Conservation (phyloP, 2,113 vertebrate species). For the Prionailurus viverrinus region DNA sequence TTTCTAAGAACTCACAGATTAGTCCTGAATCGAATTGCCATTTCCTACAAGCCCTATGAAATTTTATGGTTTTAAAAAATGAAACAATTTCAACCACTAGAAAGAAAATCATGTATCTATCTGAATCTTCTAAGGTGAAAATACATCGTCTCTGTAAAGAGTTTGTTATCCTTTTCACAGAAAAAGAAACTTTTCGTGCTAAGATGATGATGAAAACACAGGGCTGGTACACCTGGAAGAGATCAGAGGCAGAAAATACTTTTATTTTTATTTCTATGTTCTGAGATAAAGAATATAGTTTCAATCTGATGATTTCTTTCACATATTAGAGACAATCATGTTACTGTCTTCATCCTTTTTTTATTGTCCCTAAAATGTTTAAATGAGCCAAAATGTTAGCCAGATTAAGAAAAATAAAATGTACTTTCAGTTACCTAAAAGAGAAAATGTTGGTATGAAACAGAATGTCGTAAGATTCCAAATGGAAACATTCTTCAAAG, state of each 20-base stretch:
- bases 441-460: background rate
- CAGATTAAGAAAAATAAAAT: slow-evolving; percentile 9
- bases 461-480: background rate
- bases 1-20: slow-evolving; percentile 39
- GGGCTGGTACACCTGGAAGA: background rate
- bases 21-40: slow-evolving; percentile 14
- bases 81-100: background rate
- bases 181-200: background rate
- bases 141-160: slow-evolving; percentile 1
- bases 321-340: background rate
- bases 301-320: background rate
- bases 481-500: background rate
- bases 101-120: slow-evolving; percentile 30
- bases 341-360: background rate
- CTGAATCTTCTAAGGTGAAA: background rate
- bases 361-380: background rate
- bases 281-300: background rate
- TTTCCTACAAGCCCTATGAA: slow-evolving; percentile 33
- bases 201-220: background rate
- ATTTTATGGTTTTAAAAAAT: slow-evolving; percentile 54
- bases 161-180: background rate
- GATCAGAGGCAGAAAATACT: background rate
- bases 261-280: slow-evolving; percentile 26
- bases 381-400: background rate
- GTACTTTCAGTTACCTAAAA: background rate